Percentiles rank a stretch among this genome's conserved stretches.
Evolutionary conservation across 2,888 invertebrate genomes (phyloP).

Genomic region (Dicyrtomina minuta): DNA sequence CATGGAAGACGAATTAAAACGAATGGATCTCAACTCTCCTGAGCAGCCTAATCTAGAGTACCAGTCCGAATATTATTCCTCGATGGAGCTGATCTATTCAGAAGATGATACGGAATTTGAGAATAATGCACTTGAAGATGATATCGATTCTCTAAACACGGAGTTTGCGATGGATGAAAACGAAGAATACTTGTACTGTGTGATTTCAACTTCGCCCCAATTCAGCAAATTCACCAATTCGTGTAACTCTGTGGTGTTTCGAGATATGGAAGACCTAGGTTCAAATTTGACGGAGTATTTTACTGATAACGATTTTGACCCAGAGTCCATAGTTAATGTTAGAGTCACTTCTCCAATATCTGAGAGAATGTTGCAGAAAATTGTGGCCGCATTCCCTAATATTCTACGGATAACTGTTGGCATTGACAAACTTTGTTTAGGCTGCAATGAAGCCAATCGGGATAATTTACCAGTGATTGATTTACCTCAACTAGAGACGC

Average conservation of each 20-base stretch:
- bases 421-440: constrained; percentile 22
- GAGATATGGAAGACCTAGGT: not conserved
- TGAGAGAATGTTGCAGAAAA: not conserved
- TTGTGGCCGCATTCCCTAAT: constrained; percentile 4
- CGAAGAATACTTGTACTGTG: constrained; percentile 7
- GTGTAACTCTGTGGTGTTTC: constrained; percentile 11
- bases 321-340: constrained; percentile 1
- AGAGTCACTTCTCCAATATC: constrained; percentile 14
- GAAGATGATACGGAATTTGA: constrained; percentile 4
- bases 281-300: not conserved
- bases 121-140: not conserved
- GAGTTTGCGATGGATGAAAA: not conserved
- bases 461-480: not conserved
- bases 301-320: not conserved
- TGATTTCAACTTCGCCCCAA: not conserved
- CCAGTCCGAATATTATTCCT: not conserved
- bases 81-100: not conserved
- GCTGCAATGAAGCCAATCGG: not conserved
- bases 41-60: not conserved
- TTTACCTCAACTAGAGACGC: constrained; percentile 1
- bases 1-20: not conserved
- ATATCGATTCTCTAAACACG: too few species aligned
- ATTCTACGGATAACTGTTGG: constrained; percentile 13
- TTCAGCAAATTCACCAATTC: not conserved
- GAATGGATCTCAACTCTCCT: too few species aligned